Percentiles rank a stretch among this genome's conserved stretches.
Conservation (phyloP, 2,113 vertebrate species). For the Apteryx owenii region DNA sequence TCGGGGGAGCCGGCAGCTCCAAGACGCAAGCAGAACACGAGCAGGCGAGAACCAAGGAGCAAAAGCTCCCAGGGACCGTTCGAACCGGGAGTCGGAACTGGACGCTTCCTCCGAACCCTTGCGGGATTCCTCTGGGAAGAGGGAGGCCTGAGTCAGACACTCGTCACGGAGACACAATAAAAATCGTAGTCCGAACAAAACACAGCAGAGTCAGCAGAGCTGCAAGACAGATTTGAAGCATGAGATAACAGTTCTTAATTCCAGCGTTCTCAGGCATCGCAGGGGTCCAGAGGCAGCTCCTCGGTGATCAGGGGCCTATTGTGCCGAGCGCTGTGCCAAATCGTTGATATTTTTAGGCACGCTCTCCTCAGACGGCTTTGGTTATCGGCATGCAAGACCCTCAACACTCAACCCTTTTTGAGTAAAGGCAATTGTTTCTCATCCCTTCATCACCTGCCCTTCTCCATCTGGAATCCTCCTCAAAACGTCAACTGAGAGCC, state of each 20-base stretch:
- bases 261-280: neutral
- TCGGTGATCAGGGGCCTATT: neutral
- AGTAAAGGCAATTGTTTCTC: neutral
- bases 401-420: neutral
- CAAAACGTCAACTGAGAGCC: neutral
- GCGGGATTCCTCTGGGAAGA: neutral
- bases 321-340: neutral
- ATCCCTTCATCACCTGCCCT: neutral
- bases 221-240: neutral
- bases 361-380: neutral
- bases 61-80: neutral
- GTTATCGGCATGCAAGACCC: rapidly evolving
- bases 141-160: neutral
- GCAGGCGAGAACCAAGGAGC: rapidly evolving
- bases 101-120: neutral
- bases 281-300: neutral
- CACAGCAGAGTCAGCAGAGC: conserved; percentile 7
- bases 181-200: neutral
- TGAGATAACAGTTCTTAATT: neutral
- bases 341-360: neutral
- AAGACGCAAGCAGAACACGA: neutral
- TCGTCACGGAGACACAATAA: neutral
- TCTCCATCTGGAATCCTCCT: neutral
- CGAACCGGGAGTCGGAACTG: neutral
- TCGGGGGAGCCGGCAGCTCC: rapidly evolving